A percentile compares a stretch with the other conserved stretches of the same genome.
Evolutionary conservation across 53 echinoderm and acorn worm species (phyloP).

Genomic region (Pentamera pediparva): DNA sequence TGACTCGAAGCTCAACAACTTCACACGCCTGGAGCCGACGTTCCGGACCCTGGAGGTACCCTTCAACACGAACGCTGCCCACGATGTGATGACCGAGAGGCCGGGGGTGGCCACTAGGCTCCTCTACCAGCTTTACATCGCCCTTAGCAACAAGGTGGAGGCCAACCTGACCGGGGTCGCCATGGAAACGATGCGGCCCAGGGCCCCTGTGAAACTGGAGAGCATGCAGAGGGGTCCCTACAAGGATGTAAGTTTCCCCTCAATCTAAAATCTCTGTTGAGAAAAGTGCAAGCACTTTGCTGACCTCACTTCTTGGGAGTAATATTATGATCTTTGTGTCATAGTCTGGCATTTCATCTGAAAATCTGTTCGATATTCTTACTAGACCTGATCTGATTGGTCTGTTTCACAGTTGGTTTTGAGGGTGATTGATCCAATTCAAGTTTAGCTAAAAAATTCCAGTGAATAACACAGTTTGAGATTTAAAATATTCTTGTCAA

Average conservation of each 20-base stretch:
- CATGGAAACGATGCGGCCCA: conserved; percentile 90
- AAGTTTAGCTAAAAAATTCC: too few relatives aligned
- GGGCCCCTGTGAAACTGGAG: conserved; percentile 94
- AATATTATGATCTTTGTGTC: too few relatives aligned
- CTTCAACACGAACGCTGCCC: conserved; percentile 89
- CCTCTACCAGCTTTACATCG: conserved; percentile 90
- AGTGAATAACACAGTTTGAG: too few relatives aligned
- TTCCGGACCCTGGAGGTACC: conserved; percentile 85
- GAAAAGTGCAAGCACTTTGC: too few relatives aligned
- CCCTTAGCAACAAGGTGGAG: conserved; percentile 87
- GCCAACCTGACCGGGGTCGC: conserved; percentile 89
- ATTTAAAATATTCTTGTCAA: too few relatives aligned
- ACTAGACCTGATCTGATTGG: too few relatives aligned
- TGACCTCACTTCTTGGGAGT: too few relatives aligned
- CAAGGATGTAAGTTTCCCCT: conserved; percentile 55
- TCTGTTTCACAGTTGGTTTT: too few relatives aligned
- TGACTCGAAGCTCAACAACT: conserved; percentile 98
- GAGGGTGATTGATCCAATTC: too few relatives aligned
- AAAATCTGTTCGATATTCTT: too few relatives aligned
- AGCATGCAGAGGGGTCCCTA: conserved; percentile 93
- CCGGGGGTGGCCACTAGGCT: conserved; percentile 85
- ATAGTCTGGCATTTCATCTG: too few relatives aligned
- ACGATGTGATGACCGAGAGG: conserved; percentile 84
- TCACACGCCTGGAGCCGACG: conserved; percentile 92
- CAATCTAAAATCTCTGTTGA: too few relatives aligned